These are phyloP conservation scores for Hippocampus abdominalis DNA, from an alignment of 2,113 vertebrate genomes.

Conservation along the genomic window DNA sequence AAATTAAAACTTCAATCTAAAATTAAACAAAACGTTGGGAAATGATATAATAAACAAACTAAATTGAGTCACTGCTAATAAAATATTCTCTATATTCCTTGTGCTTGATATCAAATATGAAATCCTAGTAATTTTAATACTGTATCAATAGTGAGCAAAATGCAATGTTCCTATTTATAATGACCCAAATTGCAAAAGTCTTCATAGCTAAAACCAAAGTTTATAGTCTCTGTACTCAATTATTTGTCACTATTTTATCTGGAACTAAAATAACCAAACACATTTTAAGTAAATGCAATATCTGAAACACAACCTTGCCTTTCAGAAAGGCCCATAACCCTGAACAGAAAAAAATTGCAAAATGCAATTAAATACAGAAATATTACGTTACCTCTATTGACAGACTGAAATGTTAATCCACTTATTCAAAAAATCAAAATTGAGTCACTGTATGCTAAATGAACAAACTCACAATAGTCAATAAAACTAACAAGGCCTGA, in stretches of 20 bases:
- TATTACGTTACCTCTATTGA: neutral
- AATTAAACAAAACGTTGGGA: constrained; percentile 5
- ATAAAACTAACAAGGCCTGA: constrained; percentile 34
- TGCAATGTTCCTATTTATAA: neutral
- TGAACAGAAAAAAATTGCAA: too few species aligned
- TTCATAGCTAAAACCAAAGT: neutral
- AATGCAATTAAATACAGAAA: neutral
- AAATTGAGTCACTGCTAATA: neutral
- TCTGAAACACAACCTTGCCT: neutral
- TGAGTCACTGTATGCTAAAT: neutral
- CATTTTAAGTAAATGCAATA: neutral
- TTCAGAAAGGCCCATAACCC: neutral
- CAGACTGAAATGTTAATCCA: constrained; percentile 11
- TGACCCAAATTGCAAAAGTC: neutral
- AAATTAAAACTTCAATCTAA: neutral
- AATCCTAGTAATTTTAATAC: neutral
- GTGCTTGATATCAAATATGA: neutral
- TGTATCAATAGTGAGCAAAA: neutral
- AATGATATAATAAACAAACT: neutral
- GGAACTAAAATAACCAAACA: neutral
- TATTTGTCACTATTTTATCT: neutral
- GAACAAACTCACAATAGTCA: neutral
- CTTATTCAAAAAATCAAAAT: constrained; percentile 11
- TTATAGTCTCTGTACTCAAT: neutral
- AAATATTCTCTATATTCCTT: neutral